Conservation (phyloP, 2,113 vertebrate genomes). For the Cebidichthys violaceus region DNA sequence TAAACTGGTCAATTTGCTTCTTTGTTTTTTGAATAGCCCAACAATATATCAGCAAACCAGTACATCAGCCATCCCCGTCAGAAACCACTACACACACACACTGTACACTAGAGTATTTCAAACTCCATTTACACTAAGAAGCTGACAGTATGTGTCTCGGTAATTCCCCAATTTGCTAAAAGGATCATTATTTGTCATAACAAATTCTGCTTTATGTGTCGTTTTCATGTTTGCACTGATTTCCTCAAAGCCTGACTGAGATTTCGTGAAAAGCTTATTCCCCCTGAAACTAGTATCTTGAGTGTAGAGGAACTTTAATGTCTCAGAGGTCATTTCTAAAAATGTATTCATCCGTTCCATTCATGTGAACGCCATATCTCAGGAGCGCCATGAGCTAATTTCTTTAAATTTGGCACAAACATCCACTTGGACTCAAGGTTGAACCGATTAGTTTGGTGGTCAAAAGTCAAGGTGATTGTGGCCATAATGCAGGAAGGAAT, state of each 20-base stretch:
- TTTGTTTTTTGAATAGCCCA: not conserved
- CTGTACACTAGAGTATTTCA: not conserved
- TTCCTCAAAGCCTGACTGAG: conserved; percentile 3
- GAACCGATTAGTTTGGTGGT: not conserved
- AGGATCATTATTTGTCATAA: not conserved
- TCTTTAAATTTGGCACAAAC: not conserved
- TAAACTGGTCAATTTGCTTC: not conserved
- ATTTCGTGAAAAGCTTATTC: not conserved
- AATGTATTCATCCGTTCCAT: not conserved
- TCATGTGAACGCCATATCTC: not conserved
- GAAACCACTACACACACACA: too few relatives aligned
- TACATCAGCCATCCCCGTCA: too few relatives aligned
- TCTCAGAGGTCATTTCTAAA: not conserved
- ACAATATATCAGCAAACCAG: not conserved
- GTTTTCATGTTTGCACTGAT: conserved; percentile 13
- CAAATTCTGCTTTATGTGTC: conserved; percentile 49
- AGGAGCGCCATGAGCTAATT: not conserved
- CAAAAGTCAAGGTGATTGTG: not conserved
- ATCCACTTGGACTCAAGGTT: not conserved
- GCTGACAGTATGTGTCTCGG: too few relatives aligned
- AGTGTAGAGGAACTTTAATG: not conserved
- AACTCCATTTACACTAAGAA: not conserved
- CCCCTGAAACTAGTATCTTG: not conserved
- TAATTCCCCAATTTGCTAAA: conserved; percentile 32
- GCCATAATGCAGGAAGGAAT: not conserved